Percentiles rank a stretch among this genome's conserved stretches.
Conservation (phyloP, 2,797 vertebrate genomes). For the Microctenopoma steveboyesi region DNA sequence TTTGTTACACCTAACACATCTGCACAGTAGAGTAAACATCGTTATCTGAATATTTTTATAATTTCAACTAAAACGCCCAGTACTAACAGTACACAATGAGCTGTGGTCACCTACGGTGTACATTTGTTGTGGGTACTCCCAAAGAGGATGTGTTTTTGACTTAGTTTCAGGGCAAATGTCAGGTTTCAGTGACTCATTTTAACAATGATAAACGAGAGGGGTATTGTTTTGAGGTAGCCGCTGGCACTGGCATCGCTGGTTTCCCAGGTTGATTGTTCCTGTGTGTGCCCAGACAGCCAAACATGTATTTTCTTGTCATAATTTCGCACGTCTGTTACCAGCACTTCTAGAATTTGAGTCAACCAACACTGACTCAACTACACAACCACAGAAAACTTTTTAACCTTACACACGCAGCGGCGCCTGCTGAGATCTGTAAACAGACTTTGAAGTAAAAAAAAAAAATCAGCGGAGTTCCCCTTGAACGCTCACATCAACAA, state of each 20-base stretch:
- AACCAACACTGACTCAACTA: not conserved
- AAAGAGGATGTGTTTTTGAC: not conserved
- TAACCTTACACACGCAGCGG: not conserved
- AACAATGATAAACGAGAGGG: not conserved
- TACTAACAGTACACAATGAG: not conserved
- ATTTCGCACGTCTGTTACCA: not conserved
- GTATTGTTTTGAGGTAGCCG: not conserved
- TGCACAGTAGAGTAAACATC: too few relatives aligned
- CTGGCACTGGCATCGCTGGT: not conserved
- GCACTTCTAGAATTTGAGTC: not conserved
- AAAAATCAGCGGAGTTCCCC: not conserved
- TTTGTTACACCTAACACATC: slow-evolving; percentile 6
- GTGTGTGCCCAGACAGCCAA: too few relatives aligned
- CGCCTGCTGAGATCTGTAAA: not conserved
- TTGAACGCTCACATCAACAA: not conserved
- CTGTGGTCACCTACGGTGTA: not conserved
- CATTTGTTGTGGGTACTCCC: too few relatives aligned
- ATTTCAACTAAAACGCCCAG: too few relatives aligned
- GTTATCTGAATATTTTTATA: too few relatives aligned
- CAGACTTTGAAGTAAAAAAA: not conserved
- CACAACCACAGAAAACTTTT: not conserved
- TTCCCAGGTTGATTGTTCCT: not conserved
- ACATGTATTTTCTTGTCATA: not conserved
- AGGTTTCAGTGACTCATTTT: not conserved
- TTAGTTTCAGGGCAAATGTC: not conserved